Evolutionary conservation across 2,888 invertebrate genomes (phyloP), one percentile per base, ranked within the genome.

Genomic region (Iselma pallidipennis): DNA sequence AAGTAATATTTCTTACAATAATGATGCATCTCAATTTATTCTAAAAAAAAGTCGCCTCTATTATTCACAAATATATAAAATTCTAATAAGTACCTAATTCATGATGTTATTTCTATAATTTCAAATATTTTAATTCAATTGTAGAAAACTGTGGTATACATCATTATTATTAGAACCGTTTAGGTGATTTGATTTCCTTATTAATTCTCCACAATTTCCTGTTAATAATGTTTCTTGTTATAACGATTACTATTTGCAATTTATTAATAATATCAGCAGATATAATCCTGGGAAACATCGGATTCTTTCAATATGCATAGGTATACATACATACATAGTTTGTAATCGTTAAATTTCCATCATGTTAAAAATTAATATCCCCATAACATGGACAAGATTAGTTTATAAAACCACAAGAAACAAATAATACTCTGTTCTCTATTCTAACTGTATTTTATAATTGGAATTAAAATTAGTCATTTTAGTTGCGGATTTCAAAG

Each of bases 381-480:
- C 19, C 2, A 21, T 19, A 45, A 16, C 14, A 33, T 33, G 6
- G 37, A 37, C 16, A 10, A 19, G 45, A 21, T 21, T 45, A 45
- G 19, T 45, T 21, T 45, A 21, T 45, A 19, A 19, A 45, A 21
- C 67, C 56, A 54, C 67, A 65, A 67, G 65, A 68, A 70, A 54
- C 68, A 70, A 70, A 69, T 19, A 45, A 45, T 45, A 21, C 68
- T 68, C 67, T 58, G 62, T 65, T 61, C 57, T 57, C 57, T 57
- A 31, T 57, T 57, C 23, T 57, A 57, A 57, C 57, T 31, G 57
- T 33, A 59, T 54, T 28, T 57, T 45, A 58, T 72, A 71, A 72
- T 71, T 72, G 71, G 66, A 70, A 64, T 64, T 69, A 66, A 67
- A 69, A 72, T 72, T 70, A 71, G 65, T 67, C 71, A 66, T 69